Conservation (phyloP, 1,140 invertebrate species). For the Heliconius melpomene region DNA sequence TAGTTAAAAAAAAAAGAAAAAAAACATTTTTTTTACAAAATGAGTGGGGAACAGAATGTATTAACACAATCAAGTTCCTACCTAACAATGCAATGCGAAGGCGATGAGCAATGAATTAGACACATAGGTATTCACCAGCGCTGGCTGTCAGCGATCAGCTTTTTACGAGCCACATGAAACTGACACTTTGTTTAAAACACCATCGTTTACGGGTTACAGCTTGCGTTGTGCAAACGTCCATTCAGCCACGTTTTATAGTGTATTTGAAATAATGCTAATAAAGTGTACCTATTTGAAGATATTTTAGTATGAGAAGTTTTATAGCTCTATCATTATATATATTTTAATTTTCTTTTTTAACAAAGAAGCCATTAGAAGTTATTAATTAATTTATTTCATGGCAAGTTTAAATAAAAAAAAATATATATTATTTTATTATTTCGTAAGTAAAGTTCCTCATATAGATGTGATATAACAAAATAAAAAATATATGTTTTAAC, state of each 20-base stretch:
- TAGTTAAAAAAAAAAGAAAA: too few relatives aligned
- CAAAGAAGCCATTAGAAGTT: too few relatives aligned
- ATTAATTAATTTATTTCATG: too few relatives aligned
- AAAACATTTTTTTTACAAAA: too few relatives aligned
- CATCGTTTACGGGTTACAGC: constrained; percentile 17
- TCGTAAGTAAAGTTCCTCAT: too few relatives aligned
- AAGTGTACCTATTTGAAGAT: constrained; percentile 14
- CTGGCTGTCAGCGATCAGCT: constrained; percentile 30
- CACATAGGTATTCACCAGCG: constrained; percentile 9
- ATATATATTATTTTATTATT: too few relatives aligned
- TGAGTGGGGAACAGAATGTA: too few relatives aligned
- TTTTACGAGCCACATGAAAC: constrained; percentile 35
- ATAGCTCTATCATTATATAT: background rate
- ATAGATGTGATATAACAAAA: too few relatives aligned
- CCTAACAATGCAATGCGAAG: background rate
- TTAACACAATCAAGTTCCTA: background rate
- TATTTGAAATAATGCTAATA: background rate
- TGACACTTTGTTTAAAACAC: constrained; percentile 35
- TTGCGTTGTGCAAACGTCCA: constrained; percentile 32
- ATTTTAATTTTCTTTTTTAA: background rate
- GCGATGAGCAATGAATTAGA: constrained; percentile 29
- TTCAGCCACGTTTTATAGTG: constrained; percentile 24
- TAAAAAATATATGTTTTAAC: too few relatives aligned
- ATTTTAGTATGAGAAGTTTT: constrained; percentile 13
- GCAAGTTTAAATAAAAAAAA: too few relatives aligned